Conservation (phyloP, 1,140 invertebrate genomes). For the Cydia amplana region DNA sequence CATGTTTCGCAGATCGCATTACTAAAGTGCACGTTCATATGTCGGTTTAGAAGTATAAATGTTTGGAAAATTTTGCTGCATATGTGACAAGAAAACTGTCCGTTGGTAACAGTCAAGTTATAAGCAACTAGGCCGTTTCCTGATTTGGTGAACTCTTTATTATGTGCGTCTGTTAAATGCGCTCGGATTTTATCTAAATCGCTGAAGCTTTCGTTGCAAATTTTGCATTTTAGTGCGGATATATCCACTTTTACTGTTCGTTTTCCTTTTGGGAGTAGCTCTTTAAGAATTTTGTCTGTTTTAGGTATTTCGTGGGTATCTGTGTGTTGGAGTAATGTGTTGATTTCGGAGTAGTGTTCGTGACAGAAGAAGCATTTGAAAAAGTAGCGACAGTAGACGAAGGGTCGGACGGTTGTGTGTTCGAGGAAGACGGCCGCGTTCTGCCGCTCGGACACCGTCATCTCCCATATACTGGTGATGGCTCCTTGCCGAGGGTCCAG, state of each 20-base stretch:
- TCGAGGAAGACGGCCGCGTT: conserved; percentile 57
- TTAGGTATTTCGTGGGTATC: conserved; percentile 44
- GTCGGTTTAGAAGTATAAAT: conserved; percentile 60
- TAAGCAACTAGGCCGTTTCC: conserved; percentile 59
- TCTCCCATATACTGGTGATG: conserved; percentile 60
- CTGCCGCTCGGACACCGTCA: conserved; percentile 58
- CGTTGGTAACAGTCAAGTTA: conserved; percentile 50
- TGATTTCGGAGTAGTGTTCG: conserved; percentile 54
- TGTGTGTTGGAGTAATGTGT: conserved; percentile 50
- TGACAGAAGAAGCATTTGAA: conserved; percentile 67
- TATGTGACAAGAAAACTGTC: conserved; percentile 56
- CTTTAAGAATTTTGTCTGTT: conserved; percentile 46
- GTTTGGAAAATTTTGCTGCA: conserved; percentile 59
- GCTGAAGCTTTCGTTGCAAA: conserved; percentile 43
- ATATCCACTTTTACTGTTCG: conserved; percentile 60
- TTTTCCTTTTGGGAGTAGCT: conserved; percentile 55
- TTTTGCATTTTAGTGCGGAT: conserved; percentile 54
- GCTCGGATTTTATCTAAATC: conserved; percentile 49
- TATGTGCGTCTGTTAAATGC: conserved; percentile 51
- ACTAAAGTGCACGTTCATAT: conserved; percentile 66
- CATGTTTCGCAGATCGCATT: conserved; percentile 69
- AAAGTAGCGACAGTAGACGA: conserved; percentile 58
- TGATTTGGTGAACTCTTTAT: conserved; percentile 52
- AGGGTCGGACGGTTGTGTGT: conserved; percentile 53
- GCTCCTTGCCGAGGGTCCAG: conserved; percentile 46